Evolutionary conservation across 2,113 vertebrate genomes (phyloP).

Genomic region (Sminthopsis crassicaudata): DNA sequence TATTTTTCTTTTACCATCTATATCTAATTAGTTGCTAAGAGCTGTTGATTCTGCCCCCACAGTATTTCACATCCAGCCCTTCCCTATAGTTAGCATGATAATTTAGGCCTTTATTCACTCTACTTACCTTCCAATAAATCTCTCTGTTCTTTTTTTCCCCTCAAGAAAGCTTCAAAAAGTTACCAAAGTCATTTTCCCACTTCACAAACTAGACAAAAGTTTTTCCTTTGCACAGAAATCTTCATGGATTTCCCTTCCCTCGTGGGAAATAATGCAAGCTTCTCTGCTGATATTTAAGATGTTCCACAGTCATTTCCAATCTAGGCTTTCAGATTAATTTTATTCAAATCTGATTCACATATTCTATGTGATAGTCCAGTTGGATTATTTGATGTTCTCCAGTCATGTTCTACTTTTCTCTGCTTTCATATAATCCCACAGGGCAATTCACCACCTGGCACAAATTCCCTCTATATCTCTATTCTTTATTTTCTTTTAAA

Average conservation of each 20-base stretch:
- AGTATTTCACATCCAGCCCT: background rate
- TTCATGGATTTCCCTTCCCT: background rate
- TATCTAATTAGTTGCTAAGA: background rate
- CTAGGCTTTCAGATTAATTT: background rate
- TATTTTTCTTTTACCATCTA: background rate
- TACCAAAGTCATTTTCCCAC: background rate
- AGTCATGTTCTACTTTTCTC: background rate
- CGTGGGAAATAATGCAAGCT: background rate
- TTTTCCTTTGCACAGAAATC: background rate
- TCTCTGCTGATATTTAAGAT: background rate
- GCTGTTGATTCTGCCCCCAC: background rate
- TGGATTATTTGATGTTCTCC: background rate
- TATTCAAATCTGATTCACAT: background rate
- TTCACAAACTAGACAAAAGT: background rate
- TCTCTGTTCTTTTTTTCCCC: background rate
- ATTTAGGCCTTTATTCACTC: background rate
- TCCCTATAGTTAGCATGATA: background rate
- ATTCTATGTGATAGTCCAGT: background rate
- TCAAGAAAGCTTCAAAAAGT: background rate
- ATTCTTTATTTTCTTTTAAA: background rate
- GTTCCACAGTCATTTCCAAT: background rate
- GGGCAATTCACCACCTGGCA: background rate
- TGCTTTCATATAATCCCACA: background rate
- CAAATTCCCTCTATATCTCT: background rate
- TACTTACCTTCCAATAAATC: background rate